These are phyloP conservation scores for Ailurus styani DNA, from an alignment of 2,113 vertebrate genomes.

Conservation along the genomic window DNA sequence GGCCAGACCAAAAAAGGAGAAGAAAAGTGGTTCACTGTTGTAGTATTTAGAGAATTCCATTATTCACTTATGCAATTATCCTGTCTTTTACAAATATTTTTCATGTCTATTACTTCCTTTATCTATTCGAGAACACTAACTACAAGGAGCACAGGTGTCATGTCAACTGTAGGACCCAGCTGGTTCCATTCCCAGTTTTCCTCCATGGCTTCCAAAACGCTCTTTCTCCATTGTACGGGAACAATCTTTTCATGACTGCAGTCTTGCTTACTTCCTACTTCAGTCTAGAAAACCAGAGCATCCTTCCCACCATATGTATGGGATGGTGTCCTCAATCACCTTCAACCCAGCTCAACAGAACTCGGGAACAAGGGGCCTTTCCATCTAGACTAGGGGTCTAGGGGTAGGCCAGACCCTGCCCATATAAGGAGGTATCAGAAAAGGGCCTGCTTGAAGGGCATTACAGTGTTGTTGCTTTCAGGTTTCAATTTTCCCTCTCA, in stretches of 20 bases:
- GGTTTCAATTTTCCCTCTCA: background rate
- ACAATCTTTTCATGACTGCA: background rate
- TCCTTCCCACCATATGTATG: background rate
- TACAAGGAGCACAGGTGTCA: background rate
- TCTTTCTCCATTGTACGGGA: background rate
- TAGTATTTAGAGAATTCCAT: background rate
- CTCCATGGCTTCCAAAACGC: background rate
- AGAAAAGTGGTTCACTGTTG: background rate
- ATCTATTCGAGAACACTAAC: background rate
- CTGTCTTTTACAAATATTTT: background rate
- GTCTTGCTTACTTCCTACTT: background rate
- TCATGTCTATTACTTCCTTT: background rate
- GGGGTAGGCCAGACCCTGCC: accelerated
- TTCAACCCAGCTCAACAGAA: background rate
- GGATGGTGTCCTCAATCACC: accelerated
- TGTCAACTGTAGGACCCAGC: background rate
- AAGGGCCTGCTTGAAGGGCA: background rate
- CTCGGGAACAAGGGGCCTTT: background rate
- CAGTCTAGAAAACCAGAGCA: background rate
- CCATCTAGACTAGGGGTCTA: background rate
- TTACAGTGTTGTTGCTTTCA: background rate
- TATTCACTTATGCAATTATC: background rate
- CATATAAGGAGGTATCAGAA: too few species aligned
- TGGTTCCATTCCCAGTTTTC: background rate
- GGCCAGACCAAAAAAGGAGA: background rate